Evolutionary conservation across 2,113 vertebrate genomes (phyloP).

Genomic region (Myanophis thanlyinensis): DNA sequence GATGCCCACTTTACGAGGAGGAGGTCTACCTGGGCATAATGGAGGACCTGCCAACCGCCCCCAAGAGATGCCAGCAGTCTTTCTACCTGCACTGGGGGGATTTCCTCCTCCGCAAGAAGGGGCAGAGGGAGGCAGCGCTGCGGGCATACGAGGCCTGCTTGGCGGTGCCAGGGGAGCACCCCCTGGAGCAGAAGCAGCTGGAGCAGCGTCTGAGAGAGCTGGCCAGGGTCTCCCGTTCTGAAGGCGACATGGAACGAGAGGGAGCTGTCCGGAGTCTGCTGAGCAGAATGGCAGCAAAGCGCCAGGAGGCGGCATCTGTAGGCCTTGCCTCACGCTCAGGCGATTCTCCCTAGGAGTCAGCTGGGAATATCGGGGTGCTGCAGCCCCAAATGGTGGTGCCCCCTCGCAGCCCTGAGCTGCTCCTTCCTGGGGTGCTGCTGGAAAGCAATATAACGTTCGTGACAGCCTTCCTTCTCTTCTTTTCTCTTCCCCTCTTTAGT

Average conservation of each 20-base stretch:
- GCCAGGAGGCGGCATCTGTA: background rate
- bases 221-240: background rate
- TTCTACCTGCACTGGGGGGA: conserved; percentile 9
- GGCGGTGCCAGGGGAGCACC: background rate
- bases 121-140: background rate
- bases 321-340: background rate
- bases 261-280: rapidly evolving
- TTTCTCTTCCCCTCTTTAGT: background rate
- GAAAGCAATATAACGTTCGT: no score
- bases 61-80: conserved; percentile 4
- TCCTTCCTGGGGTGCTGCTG: background rate
- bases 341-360: background rate
- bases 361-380: background rate
- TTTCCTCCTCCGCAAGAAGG: background rate
- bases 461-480: background rate
- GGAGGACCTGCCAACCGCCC: background rate
- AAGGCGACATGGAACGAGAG: background rate
- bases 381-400: background rate
- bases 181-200: background rate
- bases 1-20: background rate
- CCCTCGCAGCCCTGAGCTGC: background rate
- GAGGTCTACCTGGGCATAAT: background rate
- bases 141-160: background rate
- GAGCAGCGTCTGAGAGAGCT: rapidly evolving
- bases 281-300: rapidly evolving